Evolutionary conservation across 2,888 invertebrate genomes (phyloP), one percentile per base, ranked within the genome.

Genomic region (Temnothorax unifasciatus): DNA sequence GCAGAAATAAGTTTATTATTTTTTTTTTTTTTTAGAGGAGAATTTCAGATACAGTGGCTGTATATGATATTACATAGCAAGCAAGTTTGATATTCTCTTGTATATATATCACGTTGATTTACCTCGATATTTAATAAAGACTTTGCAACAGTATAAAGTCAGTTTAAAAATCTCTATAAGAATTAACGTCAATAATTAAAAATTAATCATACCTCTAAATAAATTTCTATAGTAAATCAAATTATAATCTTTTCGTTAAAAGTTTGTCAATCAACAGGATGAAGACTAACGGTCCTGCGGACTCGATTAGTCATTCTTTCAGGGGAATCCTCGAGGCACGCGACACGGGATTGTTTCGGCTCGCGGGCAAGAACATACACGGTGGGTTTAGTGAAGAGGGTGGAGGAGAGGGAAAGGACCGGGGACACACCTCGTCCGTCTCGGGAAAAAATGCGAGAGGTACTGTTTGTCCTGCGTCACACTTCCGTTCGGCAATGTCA

Each of bases 401-500:
- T 25, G n/a, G 75, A 18, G 69, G 75, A 52, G 59, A 68, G 57
- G 69, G 64, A 63, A 57, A 88, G 88, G 85, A 87, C 73, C 88
- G 75, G 88, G 91, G 94, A 90, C 94, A 94, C 94, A 94, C 94
- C 95, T 95, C 92, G 92, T 94, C 92, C 93, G 93, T 93, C 92
- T 89, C 89, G 29, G 66, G 82, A 92, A 91, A 92, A 91, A 89
- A 85, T 74, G 69, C 79, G 73, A 85, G 84, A 82, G 66, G 73
- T 88, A 89, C 88, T 95, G 90, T 94, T 95, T 94, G 91, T 92
- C 89, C 91, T 89, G 92, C 94, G 94, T 94, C 94, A 94, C 94
- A 93, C 93, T 95, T 95, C 94, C 95, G 94, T 90, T 92, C 91
- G 89, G 90, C 92, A 94, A 95, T 94, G 95, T 94, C 95, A 95